Evolutionary conservation across 1,140 invertebrate genomes (phyloP), one percentile per base, ranked within the genome.

Genomic region (Cheumatopsyche charites): DNA sequence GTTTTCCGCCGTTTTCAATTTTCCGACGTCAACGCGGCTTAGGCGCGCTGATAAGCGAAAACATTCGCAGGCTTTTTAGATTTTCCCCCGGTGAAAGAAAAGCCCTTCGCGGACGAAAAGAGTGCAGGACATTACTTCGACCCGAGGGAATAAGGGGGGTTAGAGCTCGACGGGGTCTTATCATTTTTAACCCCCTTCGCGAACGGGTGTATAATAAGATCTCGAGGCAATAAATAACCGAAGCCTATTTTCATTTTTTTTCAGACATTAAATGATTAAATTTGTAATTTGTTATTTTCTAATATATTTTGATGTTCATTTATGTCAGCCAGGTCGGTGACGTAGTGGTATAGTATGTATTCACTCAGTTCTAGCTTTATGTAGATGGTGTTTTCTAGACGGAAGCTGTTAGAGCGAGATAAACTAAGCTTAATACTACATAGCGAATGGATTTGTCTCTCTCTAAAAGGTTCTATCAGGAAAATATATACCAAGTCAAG

Each of bases 11-110:
- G 47, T 41, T 68, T 68, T 68, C 67, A 68, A 68, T 68, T 68
- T 68, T 58, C 67, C 67, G 47, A 68, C 67, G 21, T 58, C 67
- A 58, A 26, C 67, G 67, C 19, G 25, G 67, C 67, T 68, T 68
- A 68, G 43, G 43, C 23, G 13, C 63, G 26, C 67, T 58, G 67
- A 68, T 68, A 68, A 68, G 67, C 36, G 43, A 55, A 68, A 55
- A 42, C 67, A 55, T 68, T 68, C 26, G 47, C 67, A 55, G 41
- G 62, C 62, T 63, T 63, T 36, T 63, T 63, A 63, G 41, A 63
- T 63, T 42, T 42, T 41, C 58, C 23, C 26, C 26, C 29, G 2
- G 26, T 29, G 29, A 63, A 63, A 25, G 23, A 63, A 63, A 63
- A 63, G n/a, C 26, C 62, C 42, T 42, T 42, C 29, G 19, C 9